phyloP scores from a whole-genome alignment of 2,113 vertebrate species.

The Istiophorus platypterus region DNA sequence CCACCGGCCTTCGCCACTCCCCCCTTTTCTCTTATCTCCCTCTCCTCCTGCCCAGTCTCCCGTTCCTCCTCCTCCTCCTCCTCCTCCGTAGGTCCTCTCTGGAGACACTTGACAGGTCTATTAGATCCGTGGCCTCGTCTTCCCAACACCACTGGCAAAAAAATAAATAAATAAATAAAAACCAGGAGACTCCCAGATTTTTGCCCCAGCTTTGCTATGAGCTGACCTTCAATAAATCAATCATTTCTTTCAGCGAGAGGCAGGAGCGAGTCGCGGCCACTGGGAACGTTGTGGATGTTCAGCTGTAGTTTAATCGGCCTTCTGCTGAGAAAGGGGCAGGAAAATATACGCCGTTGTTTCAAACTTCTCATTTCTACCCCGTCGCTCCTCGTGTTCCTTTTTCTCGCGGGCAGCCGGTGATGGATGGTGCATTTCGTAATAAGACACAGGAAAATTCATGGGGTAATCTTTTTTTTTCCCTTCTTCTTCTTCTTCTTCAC shows the following conservation, averaged over 20 bases:
- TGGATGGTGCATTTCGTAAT: not conserved
- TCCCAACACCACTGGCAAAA: not conserved
- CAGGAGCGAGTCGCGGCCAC: constrained; percentile 22
- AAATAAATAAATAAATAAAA: not conserved
- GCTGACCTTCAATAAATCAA: constrained; percentile 55
- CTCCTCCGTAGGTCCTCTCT: constrained; percentile 26
- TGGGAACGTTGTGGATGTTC: constrained; percentile 44
- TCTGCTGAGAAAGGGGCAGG: constrained; percentile 31
- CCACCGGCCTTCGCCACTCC: not conserved
- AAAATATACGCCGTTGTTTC: constrained; percentile 31
- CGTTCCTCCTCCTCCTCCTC: constrained; percentile 39
- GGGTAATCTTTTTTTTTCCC: not conserved
- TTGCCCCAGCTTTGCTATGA: not conserved
- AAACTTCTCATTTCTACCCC: not conserved
- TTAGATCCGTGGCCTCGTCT: constrained; percentile 59
- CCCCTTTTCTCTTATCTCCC: constrained; percentile 28
- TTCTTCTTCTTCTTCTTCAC: too few relatives aligned
- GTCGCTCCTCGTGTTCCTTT: not conserved
- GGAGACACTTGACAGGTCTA: constrained; percentile 67
- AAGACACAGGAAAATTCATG: not conserved
- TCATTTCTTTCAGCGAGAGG: constrained; percentile 50
- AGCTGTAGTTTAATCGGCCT: constrained; percentile 59
- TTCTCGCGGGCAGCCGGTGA: constrained; percentile 20
- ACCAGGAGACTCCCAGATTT: not conserved
- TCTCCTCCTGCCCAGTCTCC: constrained; percentile 31